A percentile compares a stretch with the other conserved stretches of the same genome.
Conservation (phyloP, 2,888 invertebrate genomes). For the Micropterix aruncella region DNA sequence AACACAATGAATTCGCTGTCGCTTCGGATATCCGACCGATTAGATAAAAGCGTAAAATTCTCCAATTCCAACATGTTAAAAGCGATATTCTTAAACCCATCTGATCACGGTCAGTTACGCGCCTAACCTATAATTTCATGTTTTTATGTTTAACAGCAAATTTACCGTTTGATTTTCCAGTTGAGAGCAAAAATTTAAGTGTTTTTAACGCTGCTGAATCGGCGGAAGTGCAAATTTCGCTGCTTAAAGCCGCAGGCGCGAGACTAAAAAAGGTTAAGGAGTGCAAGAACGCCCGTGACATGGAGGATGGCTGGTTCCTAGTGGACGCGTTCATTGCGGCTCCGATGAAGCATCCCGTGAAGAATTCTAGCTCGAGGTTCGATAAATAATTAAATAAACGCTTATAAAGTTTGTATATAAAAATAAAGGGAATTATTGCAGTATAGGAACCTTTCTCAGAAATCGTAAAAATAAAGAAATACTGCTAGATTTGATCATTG, state of each 20-base stretch:
- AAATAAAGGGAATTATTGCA: too few species aligned
- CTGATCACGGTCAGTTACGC: not conserved
- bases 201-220: conserved; percentile 6
- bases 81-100: too few species aligned
- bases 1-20: conserved; percentile 8
- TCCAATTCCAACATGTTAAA: not conserved
- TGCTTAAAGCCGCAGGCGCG: conserved; percentile 6
- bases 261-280: conserved; percentile 1
- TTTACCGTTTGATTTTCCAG: conserved; percentile 2
- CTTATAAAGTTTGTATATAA: too few species aligned
- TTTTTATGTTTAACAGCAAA: too few species aligned
- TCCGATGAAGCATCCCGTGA: conserved; percentile 24
- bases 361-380: conserved; percentile 23
- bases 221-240: conserved; percentile 8
- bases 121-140: not conserved
- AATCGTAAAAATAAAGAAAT: too few species aligned
- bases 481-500: too few species aligned
- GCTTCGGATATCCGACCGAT: conserved; percentile 7
- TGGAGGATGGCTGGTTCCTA: conserved; percentile 15
- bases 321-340: conserved; percentile 20
- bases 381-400: too few species aligned
- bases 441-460: too few species aligned
- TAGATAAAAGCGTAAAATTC: not conserved
- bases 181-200: conserved; percentile 3
- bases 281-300: not conserved